These are phyloP conservation scores for Cephalopachus bancanus DNA, from an alignment of 2,797 vertebrate species.

Conservation along the genomic window DNA sequence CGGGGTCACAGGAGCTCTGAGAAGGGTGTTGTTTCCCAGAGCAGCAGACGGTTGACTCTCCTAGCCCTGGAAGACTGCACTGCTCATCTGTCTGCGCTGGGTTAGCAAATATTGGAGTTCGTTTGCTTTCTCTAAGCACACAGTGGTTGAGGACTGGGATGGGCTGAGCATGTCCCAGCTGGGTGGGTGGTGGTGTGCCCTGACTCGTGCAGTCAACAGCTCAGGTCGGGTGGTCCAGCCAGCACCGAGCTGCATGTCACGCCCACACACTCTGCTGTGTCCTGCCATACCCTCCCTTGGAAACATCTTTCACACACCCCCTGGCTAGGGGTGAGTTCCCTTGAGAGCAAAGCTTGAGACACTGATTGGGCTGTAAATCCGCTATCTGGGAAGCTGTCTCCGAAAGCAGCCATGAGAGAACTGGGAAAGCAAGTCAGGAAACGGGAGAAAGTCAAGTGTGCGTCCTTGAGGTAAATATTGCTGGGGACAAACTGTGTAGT, in stretches of 20 bases:
- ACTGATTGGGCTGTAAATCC: not conserved
- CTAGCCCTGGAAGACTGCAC: not conserved
- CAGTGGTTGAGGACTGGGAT: not conserved
- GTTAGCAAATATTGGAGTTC: slow-evolving; percentile 40
- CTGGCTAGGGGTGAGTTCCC: not conserved
- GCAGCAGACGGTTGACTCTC: not conserved
- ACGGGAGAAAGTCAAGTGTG: not conserved
- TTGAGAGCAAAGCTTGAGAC: not conserved
- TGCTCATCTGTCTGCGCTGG: not conserved
- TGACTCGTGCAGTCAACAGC: not conserved
- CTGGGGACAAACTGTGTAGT: not conserved
- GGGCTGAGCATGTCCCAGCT: not conserved
- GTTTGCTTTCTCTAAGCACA: slow-evolving; percentile 59
- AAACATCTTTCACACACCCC: not conserved
- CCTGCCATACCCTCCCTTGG: not conserved
- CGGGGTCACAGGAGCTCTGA: not conserved
- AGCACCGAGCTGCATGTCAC: accelerated
- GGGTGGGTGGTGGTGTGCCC: not conserved
- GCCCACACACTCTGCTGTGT: not conserved
- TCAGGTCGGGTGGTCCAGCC: not conserved
- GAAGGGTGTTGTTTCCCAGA: slow-evolving; percentile 1
- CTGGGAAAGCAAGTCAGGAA: not conserved
- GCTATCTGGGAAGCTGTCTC: not conserved
- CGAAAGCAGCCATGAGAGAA: not conserved
- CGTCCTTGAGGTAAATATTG: accelerated